Evolutionary conservation across 2,888 invertebrate species (phyloP).

Genomic region (Harpagoxenus sublaevis): DNA sequence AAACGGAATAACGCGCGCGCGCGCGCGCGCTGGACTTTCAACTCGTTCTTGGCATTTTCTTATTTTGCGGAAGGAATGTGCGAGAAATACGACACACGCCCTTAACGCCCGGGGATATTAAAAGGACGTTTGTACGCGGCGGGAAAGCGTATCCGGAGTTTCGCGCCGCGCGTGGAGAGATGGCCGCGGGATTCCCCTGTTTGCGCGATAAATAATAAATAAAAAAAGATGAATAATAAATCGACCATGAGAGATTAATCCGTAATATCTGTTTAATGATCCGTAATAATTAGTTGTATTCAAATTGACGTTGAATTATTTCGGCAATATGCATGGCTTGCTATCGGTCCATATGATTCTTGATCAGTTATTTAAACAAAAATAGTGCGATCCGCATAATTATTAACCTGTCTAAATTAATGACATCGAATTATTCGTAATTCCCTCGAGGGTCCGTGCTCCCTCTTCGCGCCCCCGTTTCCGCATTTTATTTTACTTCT

Average conservation of each 20-base stretch:
- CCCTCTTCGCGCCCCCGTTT: too few species aligned
- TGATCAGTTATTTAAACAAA: conserved; percentile 7
- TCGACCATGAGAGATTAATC: neutral
- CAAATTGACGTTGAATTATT: conserved; percentile 24
- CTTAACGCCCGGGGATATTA: conserved; percentile 47
- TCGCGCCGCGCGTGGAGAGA: neutral
- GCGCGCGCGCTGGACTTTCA: conserved; percentile 47
- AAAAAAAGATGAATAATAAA: conserved; percentile 18
- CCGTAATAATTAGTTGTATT: conserved; percentile 23
- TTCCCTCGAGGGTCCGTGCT: neutral
- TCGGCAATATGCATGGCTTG: neutral
- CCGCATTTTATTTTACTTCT: conserved; percentile 1
- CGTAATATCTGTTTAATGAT: conserved; percentile 11
- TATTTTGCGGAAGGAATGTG: conserved; percentile 52
- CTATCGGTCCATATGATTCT: neutral
- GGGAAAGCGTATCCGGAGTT: neutral
- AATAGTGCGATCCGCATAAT: neutral
- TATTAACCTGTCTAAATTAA: neutral
- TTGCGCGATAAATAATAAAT: conserved; percentile 5
- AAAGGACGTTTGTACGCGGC: conserved; percentile 35
- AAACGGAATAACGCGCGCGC: conserved; percentile 17
- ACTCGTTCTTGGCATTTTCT: conserved; percentile 56
- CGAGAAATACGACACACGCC: conserved; percentile 38
- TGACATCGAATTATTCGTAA: conserved; percentile 1
- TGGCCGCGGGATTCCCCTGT: neutral